These are phyloP conservation scores for Mesitornis unicolor DNA, from an alignment of 2,113 vertebrate species.

Conservation along the genomic window DNA sequence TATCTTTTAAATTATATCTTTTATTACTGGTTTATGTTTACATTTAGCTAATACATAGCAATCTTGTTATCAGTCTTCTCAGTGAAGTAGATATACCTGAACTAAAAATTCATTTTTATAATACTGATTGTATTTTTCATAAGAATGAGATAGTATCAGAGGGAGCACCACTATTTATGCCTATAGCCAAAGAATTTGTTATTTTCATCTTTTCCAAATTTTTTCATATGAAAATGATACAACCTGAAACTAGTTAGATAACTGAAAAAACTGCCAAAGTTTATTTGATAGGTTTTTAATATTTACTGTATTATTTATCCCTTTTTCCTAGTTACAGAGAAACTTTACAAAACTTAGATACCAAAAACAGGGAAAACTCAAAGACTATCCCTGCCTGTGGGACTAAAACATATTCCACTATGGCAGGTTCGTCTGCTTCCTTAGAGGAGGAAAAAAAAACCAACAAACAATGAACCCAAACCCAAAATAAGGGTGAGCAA, in stretches of 20 bases:
- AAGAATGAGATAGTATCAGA: not conserved
- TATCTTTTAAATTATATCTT: not conserved
- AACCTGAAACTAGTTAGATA: not conserved
- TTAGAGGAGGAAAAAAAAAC: not conserved
- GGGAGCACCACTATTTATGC: not conserved
- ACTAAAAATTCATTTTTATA: not conserved
- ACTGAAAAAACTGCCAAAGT: not conserved
- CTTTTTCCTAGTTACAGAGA: not conserved
- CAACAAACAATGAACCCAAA: no score
- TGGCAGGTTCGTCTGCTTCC: not conserved
- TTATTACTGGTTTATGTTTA: not conserved
- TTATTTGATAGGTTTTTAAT: not conserved
- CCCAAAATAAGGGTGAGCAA: not conserved
- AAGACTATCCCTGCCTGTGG: not conserved
- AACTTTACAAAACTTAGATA: not conserved
- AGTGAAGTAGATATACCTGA: not conserved
- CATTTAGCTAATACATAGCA: not conserved
- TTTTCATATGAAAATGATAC: not conserved
- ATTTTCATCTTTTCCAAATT: not conserved
- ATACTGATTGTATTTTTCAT: not conserved
- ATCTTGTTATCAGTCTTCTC: not conserved
- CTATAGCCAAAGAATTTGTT: not conserved
- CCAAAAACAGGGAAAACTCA: not conserved
- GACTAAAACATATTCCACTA: not conserved
- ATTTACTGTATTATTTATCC: not conserved